Evolutionary conservation across 2,797 vertebrate species (phyloP).

Genomic region (Gallinago stenura): DNA sequence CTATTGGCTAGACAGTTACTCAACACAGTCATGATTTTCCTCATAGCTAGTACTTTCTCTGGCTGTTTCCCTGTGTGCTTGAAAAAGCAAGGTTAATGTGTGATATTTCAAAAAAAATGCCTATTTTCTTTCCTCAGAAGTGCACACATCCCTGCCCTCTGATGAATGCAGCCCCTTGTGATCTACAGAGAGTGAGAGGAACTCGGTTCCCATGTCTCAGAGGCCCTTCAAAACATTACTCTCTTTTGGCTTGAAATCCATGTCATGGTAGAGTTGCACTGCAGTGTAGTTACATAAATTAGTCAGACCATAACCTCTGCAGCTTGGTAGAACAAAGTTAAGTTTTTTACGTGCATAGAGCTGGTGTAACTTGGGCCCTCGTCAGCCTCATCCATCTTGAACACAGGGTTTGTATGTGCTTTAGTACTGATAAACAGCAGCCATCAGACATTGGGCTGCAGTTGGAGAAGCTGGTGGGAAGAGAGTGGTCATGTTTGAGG

Average conservation of each 20-base stretch:
- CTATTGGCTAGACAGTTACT: not conserved
- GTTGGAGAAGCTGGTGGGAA: fast-evolving
- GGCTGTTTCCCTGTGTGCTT: not conserved
- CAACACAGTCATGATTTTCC: not conserved
- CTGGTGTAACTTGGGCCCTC: not conserved
- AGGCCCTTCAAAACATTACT: not conserved
- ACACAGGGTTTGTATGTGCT: not conserved
- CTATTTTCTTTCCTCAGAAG: not conserved
- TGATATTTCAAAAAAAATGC: not conserved
- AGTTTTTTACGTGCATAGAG: not conserved
- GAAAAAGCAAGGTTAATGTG: not conserved
- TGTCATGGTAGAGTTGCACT: not conserved
- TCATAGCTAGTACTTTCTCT: not conserved
- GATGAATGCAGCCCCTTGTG: not conserved
- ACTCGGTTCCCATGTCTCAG: not conserved
- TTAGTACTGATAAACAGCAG: not conserved
- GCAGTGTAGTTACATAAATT: not conserved
- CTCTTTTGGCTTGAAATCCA: not conserved
- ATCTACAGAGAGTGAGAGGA: not conserved
- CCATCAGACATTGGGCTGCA: too few relatives aligned
- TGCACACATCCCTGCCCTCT: fast-evolving
- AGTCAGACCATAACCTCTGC: not conserved
- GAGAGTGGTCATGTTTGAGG: not conserved
- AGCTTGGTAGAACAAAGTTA: not conserved
- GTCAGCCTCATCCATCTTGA: not conserved